phyloP scores from a whole-genome alignment of 2,888 invertebrate species.

The Drosophila meridionalis region DNA sequence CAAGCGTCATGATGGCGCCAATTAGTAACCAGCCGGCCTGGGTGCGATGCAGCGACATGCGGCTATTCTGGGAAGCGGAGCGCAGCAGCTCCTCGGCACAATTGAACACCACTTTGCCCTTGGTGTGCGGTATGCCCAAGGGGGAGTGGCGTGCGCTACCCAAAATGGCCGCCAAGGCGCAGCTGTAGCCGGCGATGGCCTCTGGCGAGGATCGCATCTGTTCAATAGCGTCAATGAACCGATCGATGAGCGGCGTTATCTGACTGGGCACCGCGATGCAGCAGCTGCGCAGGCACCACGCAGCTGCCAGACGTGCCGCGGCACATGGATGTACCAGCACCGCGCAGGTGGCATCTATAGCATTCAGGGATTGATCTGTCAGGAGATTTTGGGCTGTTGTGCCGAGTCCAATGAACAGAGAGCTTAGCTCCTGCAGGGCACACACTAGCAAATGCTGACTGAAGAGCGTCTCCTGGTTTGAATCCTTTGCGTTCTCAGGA shows the following conservation, averaged over 20 bases:
- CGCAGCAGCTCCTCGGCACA: slow-evolving; percentile 98
- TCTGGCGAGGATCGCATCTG: slow-evolving; percentile 95
- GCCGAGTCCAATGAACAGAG: slow-evolving; percentile 95
- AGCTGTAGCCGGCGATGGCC: slow-evolving; percentile 95
- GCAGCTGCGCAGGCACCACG: slow-evolving; percentile 95
- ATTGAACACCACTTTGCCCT: slow-evolving; percentile 98
- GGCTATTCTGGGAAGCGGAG: slow-evolving; percentile 98
- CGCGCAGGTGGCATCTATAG: slow-evolving; percentile 87
- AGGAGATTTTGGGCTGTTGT: slow-evolving; percentile 96
- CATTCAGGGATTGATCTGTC: slow-evolving; percentile 92
- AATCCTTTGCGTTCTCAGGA: slow-evolving; percentile 96
- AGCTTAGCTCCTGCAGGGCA: slow-evolving; percentile 96
- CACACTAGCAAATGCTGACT: slow-evolving; percentile 96
- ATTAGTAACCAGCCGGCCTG: slow-evolving; percentile 99
- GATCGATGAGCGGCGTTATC: slow-evolving; percentile 96
- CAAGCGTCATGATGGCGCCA: slow-evolving; percentile 98
- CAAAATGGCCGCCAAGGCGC: slow-evolving; percentile 96
- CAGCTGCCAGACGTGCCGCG: slow-evolving; percentile 96
- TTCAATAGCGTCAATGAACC: slow-evolving; percentile 94
- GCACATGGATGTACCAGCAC: slow-evolving; percentile 97
- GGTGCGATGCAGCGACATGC: slow-evolving; percentile 96
- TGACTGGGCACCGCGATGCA: slow-evolving; percentile 97
- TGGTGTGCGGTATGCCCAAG: slow-evolving; percentile 97
- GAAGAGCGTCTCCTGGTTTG: slow-evolving; percentile 95
- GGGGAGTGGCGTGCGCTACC: slow-evolving; percentile 96